Base-by-base conservation (phyloP, 2,888 invertebrate species). In the Epinotia nisella region DNA sequence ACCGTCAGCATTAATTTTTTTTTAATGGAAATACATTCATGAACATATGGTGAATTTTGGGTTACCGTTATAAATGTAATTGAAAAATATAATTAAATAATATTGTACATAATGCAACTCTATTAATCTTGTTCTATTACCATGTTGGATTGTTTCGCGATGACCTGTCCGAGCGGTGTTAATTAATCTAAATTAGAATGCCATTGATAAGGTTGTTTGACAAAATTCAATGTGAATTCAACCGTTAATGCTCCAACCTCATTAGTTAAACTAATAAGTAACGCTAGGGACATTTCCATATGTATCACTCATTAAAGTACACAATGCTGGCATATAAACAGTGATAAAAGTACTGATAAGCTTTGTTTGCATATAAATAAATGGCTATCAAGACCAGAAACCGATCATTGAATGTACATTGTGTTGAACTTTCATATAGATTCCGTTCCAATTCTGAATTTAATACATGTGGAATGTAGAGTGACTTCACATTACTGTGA, bases 291-390 rank as follows among this genome's bases (percentile, higher is more conserved):
- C 35, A 74, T 62, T 64, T 70, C 53, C 51, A 67, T 70, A 59
- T 59, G 61, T 17, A 72, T 66, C 64, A 61, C 78, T 80, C 79
- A 81, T 78, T 82, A 79, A 82, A 74, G 76, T 74, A 77, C 76
- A 81, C 74, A 76, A 74, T 77, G 74, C 67, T 53, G 35, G 67
- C 51, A 76, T 80, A 71, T 74, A 75, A 76, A 76, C 70, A 80
- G 74, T 75, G 87, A 88, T 88, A 87, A 86, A 78, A 65, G 15
- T 51, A 7, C 73, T 68, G 84, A 84, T 85, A 83, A 81, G 75
- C 71, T 41, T 35, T 71, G 39, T 81, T 76, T 76, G 80, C 81
- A 81, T 78, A 76, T 76, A 55, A 74, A 79, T 80, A 75, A 79
- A 79, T 78, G 69, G 61, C 76, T 83, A 85, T 81, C 78, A 51